phyloP scores from a whole-genome alignment of 2,113 vertebrate genomes.

The Varanus salvator region DNA sequence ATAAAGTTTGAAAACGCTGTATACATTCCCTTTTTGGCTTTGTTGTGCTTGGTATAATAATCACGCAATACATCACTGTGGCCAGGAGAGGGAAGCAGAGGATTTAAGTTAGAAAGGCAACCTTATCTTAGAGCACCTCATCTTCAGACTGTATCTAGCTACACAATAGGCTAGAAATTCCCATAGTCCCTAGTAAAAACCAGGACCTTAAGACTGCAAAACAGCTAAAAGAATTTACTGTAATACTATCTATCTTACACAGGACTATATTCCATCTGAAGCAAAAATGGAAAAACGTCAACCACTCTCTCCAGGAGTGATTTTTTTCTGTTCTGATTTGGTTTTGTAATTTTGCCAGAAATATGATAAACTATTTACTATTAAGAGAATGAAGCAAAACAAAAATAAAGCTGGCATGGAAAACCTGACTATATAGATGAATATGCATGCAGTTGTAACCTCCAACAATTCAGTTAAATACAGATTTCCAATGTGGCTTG shows the following conservation, averaged over 20 bases:
- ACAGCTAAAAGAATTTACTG: background rate
- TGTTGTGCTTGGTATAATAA: background rate
- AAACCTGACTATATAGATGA: background rate
- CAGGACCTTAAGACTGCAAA: background rate
- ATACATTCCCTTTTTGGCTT: background rate
- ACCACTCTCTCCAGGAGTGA: background rate
- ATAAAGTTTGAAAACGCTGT: background rate
- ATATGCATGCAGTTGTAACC: background rate
- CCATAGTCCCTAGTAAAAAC: background rate
- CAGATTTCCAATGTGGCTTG: background rate
- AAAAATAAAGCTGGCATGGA: background rate
- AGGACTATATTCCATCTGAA: background rate
- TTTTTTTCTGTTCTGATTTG: background rate
- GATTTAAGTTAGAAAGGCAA: constrained; percentile 36
- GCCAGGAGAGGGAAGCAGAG: constrained; percentile 70
- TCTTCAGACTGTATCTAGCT: background rate
- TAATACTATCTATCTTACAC: background rate
- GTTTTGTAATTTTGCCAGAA: background rate
- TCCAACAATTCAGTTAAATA: background rate
- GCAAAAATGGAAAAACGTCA: background rate
- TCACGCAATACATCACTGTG: background rate
- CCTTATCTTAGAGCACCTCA: background rate
- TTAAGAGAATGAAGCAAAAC: background rate
- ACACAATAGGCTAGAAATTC: background rate
- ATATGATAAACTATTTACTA: background rate